A percentile compares a stretch with the other conserved stretches of the same genome.
phyloP scores from a whole-genome alignment of 2,797 vertebrate genomes.

The Avahi laniger region DNA sequence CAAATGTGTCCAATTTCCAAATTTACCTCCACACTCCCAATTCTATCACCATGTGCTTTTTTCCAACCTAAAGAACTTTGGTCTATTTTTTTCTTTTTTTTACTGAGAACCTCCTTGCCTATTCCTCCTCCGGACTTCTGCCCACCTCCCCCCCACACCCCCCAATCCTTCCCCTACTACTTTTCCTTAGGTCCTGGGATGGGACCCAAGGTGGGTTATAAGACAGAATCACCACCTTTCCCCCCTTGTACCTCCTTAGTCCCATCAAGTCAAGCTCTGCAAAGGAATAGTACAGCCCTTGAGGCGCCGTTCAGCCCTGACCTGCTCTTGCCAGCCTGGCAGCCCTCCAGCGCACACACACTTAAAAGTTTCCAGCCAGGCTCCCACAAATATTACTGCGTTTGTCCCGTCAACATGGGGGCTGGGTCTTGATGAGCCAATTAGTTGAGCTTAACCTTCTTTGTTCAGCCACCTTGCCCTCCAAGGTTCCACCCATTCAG shows the following conservation, averaged over 20 bases:
- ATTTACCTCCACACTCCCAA: background rate
- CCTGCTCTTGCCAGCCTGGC: conserved; percentile 25
- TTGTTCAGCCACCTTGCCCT: conserved; percentile 55
- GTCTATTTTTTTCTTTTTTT: conserved; percentile 57
- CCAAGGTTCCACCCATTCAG: conserved; percentile 82
- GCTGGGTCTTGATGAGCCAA: conserved; percentile 10
- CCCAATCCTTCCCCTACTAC: background rate
- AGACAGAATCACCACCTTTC: background rate
- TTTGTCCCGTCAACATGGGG: background rate
- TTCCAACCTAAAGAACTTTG: conserved; percentile 60
- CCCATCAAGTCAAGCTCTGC: background rate
- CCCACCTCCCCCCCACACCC: conserved; percentile 42
- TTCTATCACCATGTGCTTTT: conserved; percentile 43
- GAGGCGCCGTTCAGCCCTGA: conserved; percentile 8
- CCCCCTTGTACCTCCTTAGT: background rate
- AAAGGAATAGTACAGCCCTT: background rate
- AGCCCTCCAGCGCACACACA: background rate
- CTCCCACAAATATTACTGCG: conserved; percentile 24
- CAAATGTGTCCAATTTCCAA: background rate
- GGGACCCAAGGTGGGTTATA: background rate
- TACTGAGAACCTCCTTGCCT: conserved; percentile 29
- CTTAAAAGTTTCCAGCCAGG: conserved; percentile 30
- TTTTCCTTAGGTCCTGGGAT: background rate
- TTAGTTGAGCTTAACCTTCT: conserved; percentile 56
- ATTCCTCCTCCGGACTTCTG: background rate